A percentile compares a stretch with the other conserved stretches of the same genome.
These are phyloP conservation scores for Tillus elongatus DNA, from an alignment of 2,888 invertebrate genomes.

Conservation along the genomic window DNA sequence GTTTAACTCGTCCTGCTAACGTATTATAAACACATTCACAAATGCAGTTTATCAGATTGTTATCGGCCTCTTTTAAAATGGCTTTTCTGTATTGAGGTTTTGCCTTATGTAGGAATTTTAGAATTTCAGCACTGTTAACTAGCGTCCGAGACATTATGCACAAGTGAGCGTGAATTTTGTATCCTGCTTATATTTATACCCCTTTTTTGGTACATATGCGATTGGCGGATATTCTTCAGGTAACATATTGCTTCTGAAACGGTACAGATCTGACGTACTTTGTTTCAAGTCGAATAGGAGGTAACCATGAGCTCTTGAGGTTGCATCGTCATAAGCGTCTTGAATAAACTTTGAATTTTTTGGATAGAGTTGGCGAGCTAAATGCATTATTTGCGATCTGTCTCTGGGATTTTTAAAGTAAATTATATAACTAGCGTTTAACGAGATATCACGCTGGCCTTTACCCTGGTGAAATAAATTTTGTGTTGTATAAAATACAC, in stretches of 20 bases:
- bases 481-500: slow-evolving; percentile 21
- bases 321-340: slow-evolving; percentile 19
- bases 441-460: slow-evolving; percentile 20
- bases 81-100: slow-evolving; percentile 8
- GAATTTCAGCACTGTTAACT: too few species aligned
- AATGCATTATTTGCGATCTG: slow-evolving; percentile 17
- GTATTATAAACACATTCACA: slow-evolving; percentile 10
- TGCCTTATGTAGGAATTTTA: too few species aligned
- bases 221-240: slow-evolving; percentile 11
- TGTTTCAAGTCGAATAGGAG: slow-evolving; percentile 20
- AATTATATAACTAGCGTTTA: slow-evolving; percentile 23
- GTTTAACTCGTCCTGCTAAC: slow-evolving; percentile 9
- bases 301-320: slow-evolving; percentile 18
- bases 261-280: slow-evolving; percentile 16
- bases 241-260: slow-evolving; percentile 17
- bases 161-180: not conserved
- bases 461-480: slow-evolving; percentile 23
- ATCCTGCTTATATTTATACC: slow-evolving; percentile 8
- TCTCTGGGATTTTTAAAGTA: slow-evolving; percentile 22
- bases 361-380: slow-evolving; percentile 19
- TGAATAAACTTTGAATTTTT: slow-evolving; percentile 19
- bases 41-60: slow-evolving; percentile 3
- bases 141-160: not conserved
- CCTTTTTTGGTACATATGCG: slow-evolving; percentile 13
- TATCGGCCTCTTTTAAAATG: slow-evolving; percentile 6